Evolutionary conservation across 2,888 invertebrate species (phyloP), one percentile per base, ranked within the genome.

Genomic region (Tetragnatha montana): DNA sequence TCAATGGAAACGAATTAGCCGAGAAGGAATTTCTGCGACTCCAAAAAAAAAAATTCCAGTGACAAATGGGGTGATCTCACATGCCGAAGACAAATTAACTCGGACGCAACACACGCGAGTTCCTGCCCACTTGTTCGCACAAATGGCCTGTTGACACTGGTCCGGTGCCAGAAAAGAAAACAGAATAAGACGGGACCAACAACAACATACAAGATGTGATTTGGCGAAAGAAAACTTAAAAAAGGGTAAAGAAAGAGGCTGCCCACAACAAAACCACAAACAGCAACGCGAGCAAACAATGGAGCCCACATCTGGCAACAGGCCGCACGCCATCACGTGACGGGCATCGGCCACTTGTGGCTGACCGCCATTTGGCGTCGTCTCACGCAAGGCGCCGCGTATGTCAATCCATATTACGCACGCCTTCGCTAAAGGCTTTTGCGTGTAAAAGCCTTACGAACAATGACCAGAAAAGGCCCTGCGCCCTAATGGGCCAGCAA

Each of bases 271-370:
- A 83, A 79, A 74, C 60, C 12, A 76, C 35, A 17, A 60, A n/a
- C 80, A 69, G 14, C 68, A 75, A 88, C 80, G 75, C 70, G 51
- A 69, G 51, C 85, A 89, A 85, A 89, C 84, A 80, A 85, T 80
- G 73, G 79, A 86, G 19, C 88, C 83, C 88, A 83, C 88, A 88
- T 84, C 79, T 88, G 86, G 79, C 89, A 78, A 78, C 79, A 76
- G 69, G 12, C 50, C 81, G 68, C 89, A 90, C 89, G 89, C 89
- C 69, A 90, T 86, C 86, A 90, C 79, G 85, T 89, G 75, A 81
- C 85, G n/a, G n/a, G n/a, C n/a, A n/a, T n/a, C 89, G 85, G 85
- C 60, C 78, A 79, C 81, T 71, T 51, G 68, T 74, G 85, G 89
- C 35, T 85, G 60, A 71, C 71, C 85, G 49, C 51, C 47, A 89